Percentiles rank a stretch among this genome's conserved stretches.
Conservation (phyloP, 2,113 vertebrate species). For the Toxotes jaculatrix region DNA sequence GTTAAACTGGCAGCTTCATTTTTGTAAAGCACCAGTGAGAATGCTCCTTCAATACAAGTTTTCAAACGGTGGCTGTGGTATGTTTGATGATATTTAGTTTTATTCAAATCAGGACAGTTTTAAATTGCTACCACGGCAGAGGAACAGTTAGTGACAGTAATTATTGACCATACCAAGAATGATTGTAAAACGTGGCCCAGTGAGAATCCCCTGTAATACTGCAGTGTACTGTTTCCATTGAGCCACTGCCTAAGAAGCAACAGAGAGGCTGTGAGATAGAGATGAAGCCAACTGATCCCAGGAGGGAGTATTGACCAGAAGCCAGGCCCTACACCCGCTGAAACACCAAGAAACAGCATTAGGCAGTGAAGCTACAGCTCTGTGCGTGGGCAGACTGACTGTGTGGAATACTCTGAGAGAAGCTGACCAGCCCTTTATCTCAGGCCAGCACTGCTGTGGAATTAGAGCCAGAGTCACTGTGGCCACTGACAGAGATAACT, state of each 20-base stretch:
- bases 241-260: constrained; percentile 29
- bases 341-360: constrained; percentile 40
- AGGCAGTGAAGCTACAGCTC: constrained; percentile 25
- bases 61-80: not conserved
- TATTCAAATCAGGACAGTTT: not conserved
- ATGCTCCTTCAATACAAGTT: not conserved
- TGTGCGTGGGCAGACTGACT: constrained; percentile 41
- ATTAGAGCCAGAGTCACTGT: constrained; percentile 29
- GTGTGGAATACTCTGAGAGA: constrained; percentile 32
- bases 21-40: not conserved
- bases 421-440: constrained; percentile 34
- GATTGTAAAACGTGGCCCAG: not conserved
- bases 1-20: not conserved
- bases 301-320: constrained; percentile 50
- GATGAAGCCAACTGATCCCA: constrained; percentile 35
- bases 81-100: not conserved
- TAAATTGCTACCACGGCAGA: not conserved
- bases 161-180: not conserved
- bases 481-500: not conserved
- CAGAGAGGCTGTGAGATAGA: constrained; percentile 33
- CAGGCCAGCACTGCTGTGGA: constrained; percentile 1
- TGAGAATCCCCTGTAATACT: not conserved
- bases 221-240: constrained; percentile 7
- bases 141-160: not conserved
- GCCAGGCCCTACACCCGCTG: constrained; percentile 30